Evolutionary conservation across 2,113 vertebrate genomes (phyloP).

Genomic region (Loxodonta africana): DNA sequence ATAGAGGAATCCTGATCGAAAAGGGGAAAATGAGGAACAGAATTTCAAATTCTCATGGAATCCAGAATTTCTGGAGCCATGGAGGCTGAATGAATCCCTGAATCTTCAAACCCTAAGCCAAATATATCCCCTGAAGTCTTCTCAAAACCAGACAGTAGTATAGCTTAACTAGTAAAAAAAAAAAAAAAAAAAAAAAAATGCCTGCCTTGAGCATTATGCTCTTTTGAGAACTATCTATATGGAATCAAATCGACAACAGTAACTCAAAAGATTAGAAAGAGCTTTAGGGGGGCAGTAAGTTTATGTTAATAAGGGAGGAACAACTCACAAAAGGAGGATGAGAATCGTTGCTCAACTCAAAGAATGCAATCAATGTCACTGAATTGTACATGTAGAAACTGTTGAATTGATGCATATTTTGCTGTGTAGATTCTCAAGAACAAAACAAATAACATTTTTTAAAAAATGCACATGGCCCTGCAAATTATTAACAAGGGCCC

Average conservation of each 20-base stretch:
- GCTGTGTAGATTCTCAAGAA: too few species aligned
- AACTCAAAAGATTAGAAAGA: background rate
- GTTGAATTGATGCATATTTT: too few species aligned
- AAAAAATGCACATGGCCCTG: too few species aligned
- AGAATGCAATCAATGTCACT: too few species aligned
- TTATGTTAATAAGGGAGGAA: too few species aligned
- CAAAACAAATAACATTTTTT: too few species aligned
- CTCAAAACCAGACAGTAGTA: background rate
- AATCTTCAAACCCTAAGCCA: background rate
- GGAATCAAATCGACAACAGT: background rate
- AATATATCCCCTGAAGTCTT: background rate
- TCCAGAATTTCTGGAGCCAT: background rate
- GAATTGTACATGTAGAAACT: too few species aligned
- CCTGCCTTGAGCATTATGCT: background rate
- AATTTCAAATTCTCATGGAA: background rate
- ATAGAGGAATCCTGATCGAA: background rate
- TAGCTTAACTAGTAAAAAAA: background rate
- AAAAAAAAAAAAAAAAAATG: background rate
- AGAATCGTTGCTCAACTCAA: too few species aligned
- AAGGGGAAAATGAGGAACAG: background rate
- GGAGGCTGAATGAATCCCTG: background rate
- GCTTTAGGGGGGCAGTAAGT: too few species aligned
- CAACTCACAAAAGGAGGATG: too few species aligned
- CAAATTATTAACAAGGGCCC: too few species aligned
- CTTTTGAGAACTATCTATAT: background rate